phyloP scores from a whole-genome alignment of 1,140 invertebrate genomes.

The Hylaeus anthracinus region DNA sequence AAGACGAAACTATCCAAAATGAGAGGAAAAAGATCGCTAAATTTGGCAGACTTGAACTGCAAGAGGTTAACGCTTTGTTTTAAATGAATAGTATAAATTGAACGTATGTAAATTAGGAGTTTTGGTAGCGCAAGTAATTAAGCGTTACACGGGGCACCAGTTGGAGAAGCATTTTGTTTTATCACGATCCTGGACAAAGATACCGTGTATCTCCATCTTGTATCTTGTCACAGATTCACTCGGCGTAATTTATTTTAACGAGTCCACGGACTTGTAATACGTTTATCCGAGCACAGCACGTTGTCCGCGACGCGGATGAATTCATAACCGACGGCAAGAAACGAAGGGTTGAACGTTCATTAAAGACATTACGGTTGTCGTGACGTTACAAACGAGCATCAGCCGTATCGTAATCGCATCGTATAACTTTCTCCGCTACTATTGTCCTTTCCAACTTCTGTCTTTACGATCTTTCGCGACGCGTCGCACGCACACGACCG shows the following conservation, averaged over 20 bases:
- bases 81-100: too few species aligned
- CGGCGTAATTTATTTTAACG: conserved; percentile 6
- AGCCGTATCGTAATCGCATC: conserved; percentile 23
- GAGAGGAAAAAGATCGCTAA: too few species aligned
- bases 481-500: background rate
- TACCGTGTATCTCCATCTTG: background rate
- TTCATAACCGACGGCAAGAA: conserved; percentile 15
- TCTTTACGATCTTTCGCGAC: conserved; percentile 5
- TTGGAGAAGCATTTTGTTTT: background rate
- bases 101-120: background rate
- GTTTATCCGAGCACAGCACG: background rate
- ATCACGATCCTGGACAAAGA: background rate
- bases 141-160: background rate
- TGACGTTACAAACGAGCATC: conserved; percentile 11
- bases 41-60: too few species aligned
- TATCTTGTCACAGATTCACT: conserved; percentile 10
- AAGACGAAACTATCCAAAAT: too few species aligned
- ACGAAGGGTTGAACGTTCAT: background rate
- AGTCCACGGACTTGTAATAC: background rate
- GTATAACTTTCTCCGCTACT: conserved; percentile 21
- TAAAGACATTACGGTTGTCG: background rate
- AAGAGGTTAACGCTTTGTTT: too few species aligned
- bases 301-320: background rate
- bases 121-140: background rate
- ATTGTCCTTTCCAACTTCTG: conserved; percentile 23